Percentiles rank a stretch among this genome's conserved stretches.
phyloP scores from a whole-genome alignment of 2,888 invertebrate species.

The Apocheima hispidaria region DNA sequence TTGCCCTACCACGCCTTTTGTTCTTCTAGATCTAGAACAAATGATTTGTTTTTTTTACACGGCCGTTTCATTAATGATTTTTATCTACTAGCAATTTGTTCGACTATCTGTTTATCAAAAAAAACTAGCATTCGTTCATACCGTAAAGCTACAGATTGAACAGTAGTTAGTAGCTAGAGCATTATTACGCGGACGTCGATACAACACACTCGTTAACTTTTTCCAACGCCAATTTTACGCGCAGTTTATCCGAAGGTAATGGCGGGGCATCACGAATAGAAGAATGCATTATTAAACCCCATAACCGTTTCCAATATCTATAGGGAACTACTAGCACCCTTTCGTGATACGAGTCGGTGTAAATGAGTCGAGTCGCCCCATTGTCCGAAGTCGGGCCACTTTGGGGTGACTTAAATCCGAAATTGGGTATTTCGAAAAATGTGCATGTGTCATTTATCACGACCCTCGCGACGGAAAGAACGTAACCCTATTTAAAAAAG shows the following conservation, averaged over 20 bases:
- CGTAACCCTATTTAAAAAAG: constrained; percentile 86
- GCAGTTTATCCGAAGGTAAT: constrained; percentile 73
- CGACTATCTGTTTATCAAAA: constrained; percentile 33
- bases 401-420: constrained; percentile 87
- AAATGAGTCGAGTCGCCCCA: constrained; percentile 71
- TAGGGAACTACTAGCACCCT: constrained; percentile 50
- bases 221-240: constrained; percentile 72
- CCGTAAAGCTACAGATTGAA: not conserved
- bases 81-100: constrained; percentile 48
- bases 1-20: not conserved
- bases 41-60: constrained; percentile 7
- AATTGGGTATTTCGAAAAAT: constrained; percentile 87
- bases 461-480: constrained; percentile 80
- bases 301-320: constrained; percentile 71
- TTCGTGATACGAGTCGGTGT: constrained; percentile 63
- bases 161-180: constrained; percentile 7
- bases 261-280: constrained; percentile 67
- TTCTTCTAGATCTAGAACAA: constrained; percentile 16
- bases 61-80: constrained; percentile 43
- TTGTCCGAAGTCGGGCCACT: constrained; percentile 83
- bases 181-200: constrained; percentile 59
- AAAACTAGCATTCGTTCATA: constrained; percentile 25
- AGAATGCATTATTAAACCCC: constrained; percentile 80
- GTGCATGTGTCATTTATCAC: constrained; percentile 87
- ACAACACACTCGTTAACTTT: constrained; percentile 66